Evolutionary conservation across 2,797 vertebrate species (phyloP).

Genomic region (Crossoptilon crossoptilon): DNA sequence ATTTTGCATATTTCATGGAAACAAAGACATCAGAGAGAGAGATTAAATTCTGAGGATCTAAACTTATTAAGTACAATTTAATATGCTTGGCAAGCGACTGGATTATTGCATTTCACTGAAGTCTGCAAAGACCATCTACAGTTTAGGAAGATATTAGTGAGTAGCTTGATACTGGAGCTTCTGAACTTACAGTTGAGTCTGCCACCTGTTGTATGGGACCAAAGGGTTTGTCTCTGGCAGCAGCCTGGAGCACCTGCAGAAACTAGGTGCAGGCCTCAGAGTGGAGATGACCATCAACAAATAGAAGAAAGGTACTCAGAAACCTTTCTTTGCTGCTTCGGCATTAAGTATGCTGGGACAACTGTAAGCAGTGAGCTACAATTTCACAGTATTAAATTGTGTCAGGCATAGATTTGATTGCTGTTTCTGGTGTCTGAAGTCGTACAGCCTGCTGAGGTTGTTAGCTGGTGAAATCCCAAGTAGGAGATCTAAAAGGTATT

Average conservation of each 20-base stretch:
- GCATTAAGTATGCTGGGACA: neutral
- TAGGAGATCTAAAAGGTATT: neutral
- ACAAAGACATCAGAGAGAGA: neutral
- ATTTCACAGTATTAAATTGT: neutral
- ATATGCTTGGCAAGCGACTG: neutral
- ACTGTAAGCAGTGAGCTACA: neutral
- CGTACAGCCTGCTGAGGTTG: neutral
- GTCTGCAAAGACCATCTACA: neutral
- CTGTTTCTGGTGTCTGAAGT: neutral
- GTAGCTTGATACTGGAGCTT: neutral
- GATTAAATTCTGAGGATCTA: neutral
- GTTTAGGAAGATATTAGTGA: neutral
- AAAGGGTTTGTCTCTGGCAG: neutral
- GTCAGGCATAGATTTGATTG: neutral
- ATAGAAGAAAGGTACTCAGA: neutral
- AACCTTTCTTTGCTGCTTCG: neutral
- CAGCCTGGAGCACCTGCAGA: neutral
- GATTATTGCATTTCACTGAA: neutral
- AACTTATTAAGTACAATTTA: neutral
- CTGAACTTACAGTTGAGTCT: neutral
- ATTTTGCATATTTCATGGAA: neutral
- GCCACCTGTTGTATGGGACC: neutral
- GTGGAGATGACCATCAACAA: neutral
- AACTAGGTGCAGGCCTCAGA: neutral
- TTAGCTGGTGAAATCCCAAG: neutral